A percentile compares a stretch with the other conserved stretches of the same genome.
These are phyloP conservation scores for Solea solea DNA, from an alignment of 2,113 vertebrate species.

Conservation along the genomic window DNA sequence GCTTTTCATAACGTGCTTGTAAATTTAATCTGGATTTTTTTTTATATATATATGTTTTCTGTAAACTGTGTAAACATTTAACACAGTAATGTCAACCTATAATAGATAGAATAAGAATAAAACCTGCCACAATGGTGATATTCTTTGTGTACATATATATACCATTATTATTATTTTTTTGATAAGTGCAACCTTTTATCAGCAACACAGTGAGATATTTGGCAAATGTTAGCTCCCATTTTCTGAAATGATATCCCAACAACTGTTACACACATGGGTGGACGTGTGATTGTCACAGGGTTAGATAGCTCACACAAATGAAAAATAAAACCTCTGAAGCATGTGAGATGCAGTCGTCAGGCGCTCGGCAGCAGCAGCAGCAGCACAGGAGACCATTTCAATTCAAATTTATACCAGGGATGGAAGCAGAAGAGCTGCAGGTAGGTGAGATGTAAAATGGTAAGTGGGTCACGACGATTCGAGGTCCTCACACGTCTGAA, in stretches of 20 bases:
- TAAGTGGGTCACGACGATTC: conserved; percentile 18
- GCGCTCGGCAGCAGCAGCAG: background rate
- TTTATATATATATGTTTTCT: too few relatives aligned
- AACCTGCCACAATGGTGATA: too few relatives aligned
- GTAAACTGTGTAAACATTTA: too few relatives aligned
- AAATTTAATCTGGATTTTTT: too few relatives aligned
- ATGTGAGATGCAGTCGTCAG: conserved; percentile 44
- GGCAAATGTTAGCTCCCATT: conserved; percentile 50
- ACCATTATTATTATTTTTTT: too few relatives aligned
- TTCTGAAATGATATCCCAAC: conserved; percentile 69
- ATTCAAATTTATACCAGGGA: conserved; percentile 38
- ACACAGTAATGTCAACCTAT: too few relatives aligned
- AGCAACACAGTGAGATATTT: conserved; percentile 23
- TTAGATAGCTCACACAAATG: conserved; percentile 64
- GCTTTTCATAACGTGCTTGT: too few relatives aligned
- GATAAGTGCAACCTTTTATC: conserved; percentile 41
- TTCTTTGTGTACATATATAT: too few relatives aligned
- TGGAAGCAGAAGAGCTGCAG: background rate
- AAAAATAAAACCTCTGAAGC: conserved; percentile 69
- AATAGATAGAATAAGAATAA: too few relatives aligned
- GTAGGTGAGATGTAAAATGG: background rate
- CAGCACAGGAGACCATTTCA: conserved; percentile 41
- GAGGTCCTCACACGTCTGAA: background rate
- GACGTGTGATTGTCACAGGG: conserved; percentile 65
- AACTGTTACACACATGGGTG: conserved; percentile 69